Conservation (phyloP, 2,797 vertebrate species). For the Delichon dasypus region DNA sequence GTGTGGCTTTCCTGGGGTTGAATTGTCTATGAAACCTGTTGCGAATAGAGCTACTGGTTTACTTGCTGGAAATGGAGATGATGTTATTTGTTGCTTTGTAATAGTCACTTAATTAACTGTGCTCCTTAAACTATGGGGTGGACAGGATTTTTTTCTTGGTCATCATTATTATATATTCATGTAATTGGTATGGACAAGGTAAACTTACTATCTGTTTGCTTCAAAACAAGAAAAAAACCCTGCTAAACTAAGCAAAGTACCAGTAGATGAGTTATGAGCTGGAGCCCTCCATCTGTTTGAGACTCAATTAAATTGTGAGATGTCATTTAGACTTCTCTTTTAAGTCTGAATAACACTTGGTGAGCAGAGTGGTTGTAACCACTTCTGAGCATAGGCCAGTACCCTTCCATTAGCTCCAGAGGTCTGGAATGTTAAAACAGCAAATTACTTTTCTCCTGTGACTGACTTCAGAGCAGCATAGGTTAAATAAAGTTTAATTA, state of each 20-base stretch:
- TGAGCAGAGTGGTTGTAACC: not conserved
- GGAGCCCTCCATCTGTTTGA: not conserved
- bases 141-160: slow-evolving; percentile 13
- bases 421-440: not conserved
- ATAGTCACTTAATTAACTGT: not conserved
- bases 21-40: slow-evolving; percentile 36
- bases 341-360: not conserved
- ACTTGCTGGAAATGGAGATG: not conserved
- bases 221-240: not conserved
- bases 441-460: not conserved
- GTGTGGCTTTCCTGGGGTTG: slow-evolving; percentile 2
- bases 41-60: slow-evolving; percentile 46
- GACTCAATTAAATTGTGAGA: not conserved
- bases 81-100: slow-evolving; percentile 16
- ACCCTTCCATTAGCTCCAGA: not conserved
- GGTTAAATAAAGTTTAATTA: not conserved
- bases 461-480: not conserved
- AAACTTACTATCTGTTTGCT: not conserved
- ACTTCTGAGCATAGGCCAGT: not conserved
- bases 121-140: slow-evolving; percentile 27
- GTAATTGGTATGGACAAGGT: not conserved
- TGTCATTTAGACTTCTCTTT: not conserved
- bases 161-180: not conserved
- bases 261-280: not conserved
- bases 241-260: not conserved